Base-by-base conservation (phyloP, 2,113 vertebrate species). In the Nibea albiflora region DNA sequence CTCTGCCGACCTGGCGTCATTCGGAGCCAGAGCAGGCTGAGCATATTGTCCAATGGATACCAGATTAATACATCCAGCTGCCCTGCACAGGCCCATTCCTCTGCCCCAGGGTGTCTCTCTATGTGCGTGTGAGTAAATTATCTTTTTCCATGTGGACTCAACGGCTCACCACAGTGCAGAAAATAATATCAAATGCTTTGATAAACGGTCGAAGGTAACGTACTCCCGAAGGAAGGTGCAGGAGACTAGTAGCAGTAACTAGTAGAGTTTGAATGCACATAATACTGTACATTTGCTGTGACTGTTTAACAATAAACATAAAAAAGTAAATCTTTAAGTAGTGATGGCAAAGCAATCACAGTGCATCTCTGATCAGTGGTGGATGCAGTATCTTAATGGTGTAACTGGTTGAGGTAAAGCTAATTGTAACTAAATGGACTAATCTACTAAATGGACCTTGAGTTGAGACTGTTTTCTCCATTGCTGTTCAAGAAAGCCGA, bases 1-100 rank as follows among this genome's bases (percentile, higher is more conserved):
- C 82, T 80, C 44, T 69, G 61, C 3, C 57, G 42, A 20, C 46
- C 20, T 61, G 50, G 66, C 20, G 50, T 85, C 73, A 81, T 78
- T 73, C 74, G 77, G 78, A 78, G 62, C 63, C 78, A 71, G 65
- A 88, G 69, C 76, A 90, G 60, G 35, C n/a, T 17, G 76, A 76
- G 17, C 52, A 72, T 46, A 56, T 54, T 75, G 68, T 70, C 60
- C 67, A 70, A 50, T 56, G 28, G 53, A 67, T 73, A 63, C 65
- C 50, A 79, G 67, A 83, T 84, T 86, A 82, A 87, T 81, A 70
- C 50, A 77, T 75, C 20, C 63, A 82, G 35, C 58, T 15, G 15
- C 35, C 71, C 39, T 46, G 61, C 46, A 58, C 66, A 85, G 75
- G 47, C 74, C 57, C 50, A 68, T 69, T 63, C 73, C 70, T 62